Percentiles rank a stretch among this genome's conserved stretches.
Conservation (phyloP, 2,797 vertebrate genomes). For the Vespertilio murinus region DNA sequence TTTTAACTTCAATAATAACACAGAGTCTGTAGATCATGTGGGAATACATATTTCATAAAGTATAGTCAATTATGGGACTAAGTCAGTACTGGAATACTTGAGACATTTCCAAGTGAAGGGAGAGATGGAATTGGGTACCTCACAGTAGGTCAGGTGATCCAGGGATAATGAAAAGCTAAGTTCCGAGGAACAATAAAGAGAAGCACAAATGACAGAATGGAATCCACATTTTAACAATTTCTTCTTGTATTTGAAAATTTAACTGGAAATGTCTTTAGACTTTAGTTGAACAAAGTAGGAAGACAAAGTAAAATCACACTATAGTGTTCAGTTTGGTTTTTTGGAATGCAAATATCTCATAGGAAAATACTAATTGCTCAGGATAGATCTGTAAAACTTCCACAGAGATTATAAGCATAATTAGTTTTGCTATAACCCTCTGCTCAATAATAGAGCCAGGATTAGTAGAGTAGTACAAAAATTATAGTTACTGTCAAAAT, state of each 20-base stretch:
- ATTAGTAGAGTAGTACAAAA: background rate
- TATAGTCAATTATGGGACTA: background rate
- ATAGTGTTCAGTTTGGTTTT: background rate
- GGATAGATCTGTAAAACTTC: background rate
- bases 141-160: background rate
- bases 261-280: background rate
- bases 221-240: background rate
- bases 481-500: slow-evolving; percentile 34
- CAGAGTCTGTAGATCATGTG: background rate
- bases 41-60: background rate
- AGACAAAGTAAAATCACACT: background rate
- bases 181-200: slow-evolving; percentile 2
- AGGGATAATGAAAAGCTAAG: background rate
- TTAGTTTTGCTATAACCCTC: background rate
- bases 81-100: background rate
- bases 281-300: background rate
- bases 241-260: background rate
- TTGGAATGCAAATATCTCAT: background rate
- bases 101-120: background rate
- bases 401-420: background rate
- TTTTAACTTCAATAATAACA: background rate
- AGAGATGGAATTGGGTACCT: background rate
- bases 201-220: background rate
- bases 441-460: background rate
- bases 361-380: background rate